phyloP scores from a whole-genome alignment of 2,888 invertebrate species.

The Eucera pruinosa region DNA sequence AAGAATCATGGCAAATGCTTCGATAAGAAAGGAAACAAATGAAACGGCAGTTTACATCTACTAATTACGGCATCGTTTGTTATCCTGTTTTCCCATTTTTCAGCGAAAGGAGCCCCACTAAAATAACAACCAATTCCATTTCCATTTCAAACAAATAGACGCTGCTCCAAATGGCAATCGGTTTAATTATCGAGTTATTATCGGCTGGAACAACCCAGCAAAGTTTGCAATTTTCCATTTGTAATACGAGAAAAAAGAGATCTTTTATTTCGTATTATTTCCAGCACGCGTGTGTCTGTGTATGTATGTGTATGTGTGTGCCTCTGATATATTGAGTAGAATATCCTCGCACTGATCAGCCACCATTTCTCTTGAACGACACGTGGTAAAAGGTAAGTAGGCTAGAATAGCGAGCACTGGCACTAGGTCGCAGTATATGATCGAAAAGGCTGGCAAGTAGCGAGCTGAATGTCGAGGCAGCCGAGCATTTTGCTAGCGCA shows the following conservation, averaged over 20 bases:
- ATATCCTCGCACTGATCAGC: constrained; percentile 14
- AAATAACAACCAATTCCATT: constrained; percentile 1
- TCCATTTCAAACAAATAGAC: neutral
- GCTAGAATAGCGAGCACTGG: constrained; percentile 23
- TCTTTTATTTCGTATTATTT: too few species aligned
- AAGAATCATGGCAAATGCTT: neutral
- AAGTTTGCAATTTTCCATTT: neutral
- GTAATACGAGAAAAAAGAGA: neutral
- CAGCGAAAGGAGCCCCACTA: neutral
- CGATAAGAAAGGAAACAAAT: constrained; percentile 19
- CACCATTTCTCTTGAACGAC: neutral
- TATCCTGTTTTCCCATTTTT: neutral
- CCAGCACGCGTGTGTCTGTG: too few species aligned
- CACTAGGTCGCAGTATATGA: constrained; percentile 30
- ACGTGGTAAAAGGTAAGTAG: constrained; percentile 21
- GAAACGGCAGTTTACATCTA: constrained; percentile 12
- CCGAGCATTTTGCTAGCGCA: constrained; percentile 52
- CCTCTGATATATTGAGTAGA: neutral
- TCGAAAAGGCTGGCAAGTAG: constrained; percentile 45
- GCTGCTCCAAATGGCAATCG: neutral
- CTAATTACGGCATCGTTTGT: constrained; percentile 20
- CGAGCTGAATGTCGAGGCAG: constrained; percentile 43
- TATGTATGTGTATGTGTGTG: too few species aligned
- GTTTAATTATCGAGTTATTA: constrained; percentile 30
- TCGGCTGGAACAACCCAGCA: neutral